Base-by-base conservation (phyloP, 2,113 vertebrate genomes). In the Probosciger aterrimus region DNA sequence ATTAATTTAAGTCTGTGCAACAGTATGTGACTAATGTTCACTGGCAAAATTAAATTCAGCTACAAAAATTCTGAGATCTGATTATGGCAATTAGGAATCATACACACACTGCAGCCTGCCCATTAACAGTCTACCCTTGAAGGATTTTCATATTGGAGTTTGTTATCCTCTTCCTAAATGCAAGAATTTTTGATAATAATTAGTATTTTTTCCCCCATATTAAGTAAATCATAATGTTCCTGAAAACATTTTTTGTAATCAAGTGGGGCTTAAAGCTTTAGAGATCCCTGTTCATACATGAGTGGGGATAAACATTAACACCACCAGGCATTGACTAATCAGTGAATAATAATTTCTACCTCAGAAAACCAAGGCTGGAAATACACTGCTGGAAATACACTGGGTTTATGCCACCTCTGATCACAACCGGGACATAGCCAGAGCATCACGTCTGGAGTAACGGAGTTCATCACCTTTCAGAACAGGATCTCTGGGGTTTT, bases 71-170 rank as follows among this genome's bases (percentile, higher is more conserved):
- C 0, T 77, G 70, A 80, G 78, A 88, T 95, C 74, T 93, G 80
- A 96, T 90, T 75, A 82, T 6, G 80, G 85, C 87, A 93, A 79
- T 88, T 91, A 78, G 39, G 47, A 97, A 95, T 87, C 74, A 76
- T 30, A 78, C 81, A 74, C 44, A 50, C 76, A 85, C 55, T 23
- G 80, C 84, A 67, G 82, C 68, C 74, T 93, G 75, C 37, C 81
- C 47, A 71, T 95, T 81, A 88, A 84, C 57, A 85, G 33, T 53
- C 70, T 68, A 71, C 67, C 49, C 88, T 85, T 91, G 86, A 88
- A 93, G 85, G 87, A 88, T 33, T 71, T 49, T 81, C 43, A 20
- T 35, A 49, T 28, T 77, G 44, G 24, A 67, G 50, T 60, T 93
- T 88, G 22, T 68, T 79, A 30, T 11, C 19, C 10, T 84, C 43